Conservation (phyloP, 2,888 invertebrate species). For the Eubasilissa splendida region DNA sequence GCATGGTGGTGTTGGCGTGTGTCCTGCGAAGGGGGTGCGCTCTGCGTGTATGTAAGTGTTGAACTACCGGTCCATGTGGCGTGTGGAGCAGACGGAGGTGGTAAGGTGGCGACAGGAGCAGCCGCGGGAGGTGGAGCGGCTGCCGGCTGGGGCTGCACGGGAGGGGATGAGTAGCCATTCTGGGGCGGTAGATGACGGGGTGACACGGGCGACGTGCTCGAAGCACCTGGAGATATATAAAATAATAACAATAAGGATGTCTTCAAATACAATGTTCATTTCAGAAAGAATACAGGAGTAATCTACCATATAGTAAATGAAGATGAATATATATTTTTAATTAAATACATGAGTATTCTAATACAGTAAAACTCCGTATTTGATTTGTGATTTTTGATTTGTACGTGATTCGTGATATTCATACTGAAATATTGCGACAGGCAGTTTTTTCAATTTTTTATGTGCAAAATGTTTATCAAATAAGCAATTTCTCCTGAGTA, state of each 20-base stretch:
- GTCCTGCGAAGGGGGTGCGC: conserved; percentile 84
- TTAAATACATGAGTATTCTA: too few relatives aligned
- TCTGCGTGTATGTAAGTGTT: conserved; percentile 93
- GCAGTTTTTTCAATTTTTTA: too few relatives aligned
- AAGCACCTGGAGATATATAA: conserved; percentile 40
- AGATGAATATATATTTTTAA: too few relatives aligned
- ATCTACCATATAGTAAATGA: too few relatives aligned
- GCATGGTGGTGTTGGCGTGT: conserved; percentile 73
- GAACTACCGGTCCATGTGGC: conserved; percentile 92
- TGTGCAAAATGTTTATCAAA: too few relatives aligned
- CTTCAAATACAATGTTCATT: too few relatives aligned
- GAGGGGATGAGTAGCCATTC: conserved; percentile 66
- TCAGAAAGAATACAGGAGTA: too few relatives aligned
- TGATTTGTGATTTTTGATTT: too few relatives aligned
- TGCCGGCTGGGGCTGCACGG: conserved; percentile 83
- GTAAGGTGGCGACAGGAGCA: conserved; percentile 62
- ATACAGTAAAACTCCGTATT: too few relatives aligned
- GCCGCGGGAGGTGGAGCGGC: conserved; percentile 59
- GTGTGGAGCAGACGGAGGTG: conserved; percentile 68
- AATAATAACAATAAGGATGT: background rate
- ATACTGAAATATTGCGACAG: too few relatives aligned
- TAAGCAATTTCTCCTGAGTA: too few relatives aligned
- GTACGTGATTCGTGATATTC: too few relatives aligned
- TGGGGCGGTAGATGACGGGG: conserved; percentile 63
- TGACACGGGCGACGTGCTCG: conserved; percentile 60